A percentile compares a stretch with the other conserved stretches of the same genome.
Evolutionary conservation across 1,140 invertebrate genomes (phyloP).

Genomic region (Neodiprion virginianus): DNA sequence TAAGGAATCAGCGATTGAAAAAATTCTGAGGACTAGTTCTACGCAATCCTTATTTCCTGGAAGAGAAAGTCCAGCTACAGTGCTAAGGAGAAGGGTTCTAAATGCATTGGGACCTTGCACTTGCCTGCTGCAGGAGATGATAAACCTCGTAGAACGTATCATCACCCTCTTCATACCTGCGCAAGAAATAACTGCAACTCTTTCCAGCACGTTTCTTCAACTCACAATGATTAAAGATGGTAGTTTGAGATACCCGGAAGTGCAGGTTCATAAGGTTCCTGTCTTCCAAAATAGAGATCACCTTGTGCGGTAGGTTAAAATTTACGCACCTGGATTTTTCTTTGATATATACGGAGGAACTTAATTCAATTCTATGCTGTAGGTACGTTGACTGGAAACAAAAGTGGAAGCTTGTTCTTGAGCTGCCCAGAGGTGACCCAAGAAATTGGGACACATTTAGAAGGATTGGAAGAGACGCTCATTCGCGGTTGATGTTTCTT

Average conservation of each 20-base stretch:
- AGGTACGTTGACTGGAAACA: neutral
- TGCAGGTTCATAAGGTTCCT: slow-evolving; percentile 39
- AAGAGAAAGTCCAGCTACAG: slow-evolving; percentile 33
- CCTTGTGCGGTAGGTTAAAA: slow-evolving; percentile 37
- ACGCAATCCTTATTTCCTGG: slow-evolving; percentile 41
- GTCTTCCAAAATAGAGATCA: slow-evolving; percentile 45
- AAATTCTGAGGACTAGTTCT: slow-evolving; percentile 34
- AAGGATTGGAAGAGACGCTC: neutral
- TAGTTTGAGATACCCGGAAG: slow-evolving; percentile 38
- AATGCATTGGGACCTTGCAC: slow-evolving; percentile 38
- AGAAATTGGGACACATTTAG: neutral
- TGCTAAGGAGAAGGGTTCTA: slow-evolving; percentile 29
- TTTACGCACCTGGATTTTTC: neutral
- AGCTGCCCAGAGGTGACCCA: neutral
- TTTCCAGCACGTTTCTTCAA: slow-evolving; percentile 40
- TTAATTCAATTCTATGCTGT: neutral
- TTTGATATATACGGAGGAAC: too few relatives aligned
- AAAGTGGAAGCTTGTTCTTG: neutral
- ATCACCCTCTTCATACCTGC: slow-evolving; percentile 46
- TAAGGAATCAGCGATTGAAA: slow-evolving; percentile 38
- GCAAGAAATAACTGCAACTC: slow-evolving; percentile 38
- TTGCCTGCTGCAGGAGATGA: slow-evolving; percentile 32
- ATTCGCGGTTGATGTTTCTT: neutral
- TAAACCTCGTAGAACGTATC: slow-evolving; percentile 44
- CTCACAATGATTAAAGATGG: slow-evolving; percentile 37